Evolutionary conservation across 2,888 invertebrate genomes (phyloP), one percentile per base, ranked within the genome.

Genomic region (Stenodema calcarata): DNA sequence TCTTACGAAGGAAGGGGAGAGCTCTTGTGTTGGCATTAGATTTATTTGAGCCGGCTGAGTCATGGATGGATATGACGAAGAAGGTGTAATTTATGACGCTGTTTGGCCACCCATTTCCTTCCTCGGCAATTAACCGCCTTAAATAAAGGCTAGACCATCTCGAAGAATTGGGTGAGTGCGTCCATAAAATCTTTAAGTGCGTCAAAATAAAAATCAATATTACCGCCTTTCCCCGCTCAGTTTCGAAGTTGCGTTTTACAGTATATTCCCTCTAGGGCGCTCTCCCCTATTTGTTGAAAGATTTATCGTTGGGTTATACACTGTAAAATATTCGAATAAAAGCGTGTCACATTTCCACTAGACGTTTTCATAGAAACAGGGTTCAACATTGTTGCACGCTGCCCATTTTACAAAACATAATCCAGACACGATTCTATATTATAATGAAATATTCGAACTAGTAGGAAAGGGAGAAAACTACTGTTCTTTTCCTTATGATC

Each of bases 71-170:
- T 41, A 75, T 75, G 73, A 75, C 73, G 73, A 78, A 44, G 78
- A 44, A 78, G 78, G 78, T 78, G 78, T 78, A 78, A 78, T 78
- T 78, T 78, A 78, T 78, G 78, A 27, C 73, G 73, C 47, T 78
- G 78, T 78, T 78, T 78, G 78, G 47, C 78, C 78, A 78, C 78
- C 78, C 78, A 78, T 78, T 78, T 78, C 78, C 78, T 78, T 30
- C 78, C 23, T 2, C 3, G 44, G 78, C 78, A 78, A 78, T 78
- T 78, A 78, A 78, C 78, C 78, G 78, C 78, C 44, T 44, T 78
- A 78, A 78, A 78, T 78, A 78, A 78, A 78, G 41, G 73, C 35
- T 41, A 41, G 62, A 12, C 73, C 41, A 9, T 35, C 73, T 75
- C 73, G 18, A 30, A 41, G 73, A 35, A 41, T 41, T 41, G 73